These are phyloP conservation scores for Rousettus madagascariensis DNA, from an alignment of 2,797 vertebrate species.

Conservation along the genomic window DNA sequence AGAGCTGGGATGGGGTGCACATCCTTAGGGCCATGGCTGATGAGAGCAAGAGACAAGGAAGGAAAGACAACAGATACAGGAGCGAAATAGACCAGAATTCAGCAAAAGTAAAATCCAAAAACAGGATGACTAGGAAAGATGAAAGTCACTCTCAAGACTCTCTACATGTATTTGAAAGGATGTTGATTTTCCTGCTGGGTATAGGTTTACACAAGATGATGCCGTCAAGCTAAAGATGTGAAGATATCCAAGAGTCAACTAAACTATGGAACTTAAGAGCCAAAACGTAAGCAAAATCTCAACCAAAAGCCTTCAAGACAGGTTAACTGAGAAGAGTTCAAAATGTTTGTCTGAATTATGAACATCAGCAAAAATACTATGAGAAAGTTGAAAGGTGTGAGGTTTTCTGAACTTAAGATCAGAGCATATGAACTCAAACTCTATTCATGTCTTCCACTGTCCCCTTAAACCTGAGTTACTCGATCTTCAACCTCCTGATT, in stretches of 20 bases:
- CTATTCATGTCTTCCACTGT: not conserved
- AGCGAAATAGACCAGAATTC: not conserved
- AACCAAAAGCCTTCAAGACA: not conserved
- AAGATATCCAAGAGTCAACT: not conserved
- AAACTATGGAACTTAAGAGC: not conserved
- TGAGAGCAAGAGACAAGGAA: not conserved
- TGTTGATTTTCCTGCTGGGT: not conserved
- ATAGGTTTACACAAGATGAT: not conserved
- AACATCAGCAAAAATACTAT: not conserved
- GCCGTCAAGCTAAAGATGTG: not conserved
- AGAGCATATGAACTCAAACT: not conserved
- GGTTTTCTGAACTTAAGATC: not conserved
- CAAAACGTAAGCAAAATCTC: not conserved
- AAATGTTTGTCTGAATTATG: not conserved
- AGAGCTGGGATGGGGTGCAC: not conserved
- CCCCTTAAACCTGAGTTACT: not conserved
- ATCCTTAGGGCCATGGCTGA: not conserved
- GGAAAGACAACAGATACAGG: not conserved
- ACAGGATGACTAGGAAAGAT: not conserved
- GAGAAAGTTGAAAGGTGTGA: not conserved
- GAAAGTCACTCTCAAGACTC: not conserved
- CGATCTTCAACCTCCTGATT: not conserved
- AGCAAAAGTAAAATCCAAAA: not conserved
- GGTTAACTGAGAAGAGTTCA: not conserved
- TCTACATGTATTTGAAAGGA: not conserved